phyloP scores from a whole-genome alignment of 1,140 invertebrate species.

The Aphelenchoides besseyi region DNA sequence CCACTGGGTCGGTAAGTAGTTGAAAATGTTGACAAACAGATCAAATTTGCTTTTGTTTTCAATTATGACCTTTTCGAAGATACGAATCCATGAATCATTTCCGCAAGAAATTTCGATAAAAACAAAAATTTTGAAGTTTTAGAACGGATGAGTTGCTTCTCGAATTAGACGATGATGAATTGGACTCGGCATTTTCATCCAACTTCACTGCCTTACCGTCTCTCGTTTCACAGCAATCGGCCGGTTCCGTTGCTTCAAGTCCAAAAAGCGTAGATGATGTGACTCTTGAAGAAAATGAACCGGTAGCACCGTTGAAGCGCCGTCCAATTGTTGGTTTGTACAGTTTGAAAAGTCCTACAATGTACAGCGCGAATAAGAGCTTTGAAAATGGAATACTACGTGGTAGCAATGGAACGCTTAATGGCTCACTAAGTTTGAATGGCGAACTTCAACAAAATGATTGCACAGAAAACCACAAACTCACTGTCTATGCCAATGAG shows the following conservation, averaged over 20 bases:
- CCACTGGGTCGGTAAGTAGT: conserved; percentile 39
- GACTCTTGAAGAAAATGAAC: conserved; percentile 29
- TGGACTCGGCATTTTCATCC: conserved; percentile 18
- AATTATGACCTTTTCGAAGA: not conserved
- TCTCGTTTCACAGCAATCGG: conserved; percentile 3
- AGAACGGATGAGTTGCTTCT: conserved; percentile 54
- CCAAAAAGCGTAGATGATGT: conserved; percentile 20
- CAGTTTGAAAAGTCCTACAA: conserved; percentile 23
- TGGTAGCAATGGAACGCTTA: not conserved
- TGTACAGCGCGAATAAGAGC: conserved; percentile 7
- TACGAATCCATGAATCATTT: conserved; percentile 3
- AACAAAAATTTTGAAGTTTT: conserved; percentile 14
- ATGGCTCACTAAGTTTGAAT: not conserved
- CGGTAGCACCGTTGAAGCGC: conserved; percentile 25
- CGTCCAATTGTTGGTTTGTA: conserved; percentile 25
- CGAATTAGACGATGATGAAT: conserved; percentile 49
- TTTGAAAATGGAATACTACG: not conserved
- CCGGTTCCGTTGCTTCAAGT: not conserved
- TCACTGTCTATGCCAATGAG: conserved; percentile 12
- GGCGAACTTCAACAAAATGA: not conserved
- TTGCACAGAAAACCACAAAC: not conserved
- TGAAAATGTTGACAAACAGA: not conserved
- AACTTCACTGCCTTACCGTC: not conserved
- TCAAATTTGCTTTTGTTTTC: conserved; percentile 22
- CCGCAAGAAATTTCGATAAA: not conserved